Evolutionary conservation across 2,888 invertebrate genomes (phyloP).

Genomic region (Abrostola tripartita): DNA sequence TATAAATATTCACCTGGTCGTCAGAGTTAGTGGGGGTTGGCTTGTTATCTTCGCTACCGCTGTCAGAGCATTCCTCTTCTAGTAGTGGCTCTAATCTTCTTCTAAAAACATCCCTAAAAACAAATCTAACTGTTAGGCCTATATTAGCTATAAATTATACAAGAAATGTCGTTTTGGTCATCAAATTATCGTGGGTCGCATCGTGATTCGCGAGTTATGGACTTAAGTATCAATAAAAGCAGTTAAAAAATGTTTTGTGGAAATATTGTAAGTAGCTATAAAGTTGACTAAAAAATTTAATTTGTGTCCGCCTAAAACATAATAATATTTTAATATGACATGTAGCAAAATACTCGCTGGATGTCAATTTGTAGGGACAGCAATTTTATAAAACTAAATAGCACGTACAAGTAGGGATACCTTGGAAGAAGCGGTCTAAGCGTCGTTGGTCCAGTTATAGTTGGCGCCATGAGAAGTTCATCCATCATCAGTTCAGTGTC

Average conservation of each 20-base stretch:
- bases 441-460: slow-evolving; percentile 91
- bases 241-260: no score
- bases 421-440: slow-evolving; percentile 91
- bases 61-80: slow-evolving; percentile 94
- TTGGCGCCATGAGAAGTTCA: slow-evolving; percentile 93
- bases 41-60: slow-evolving; percentile 84
- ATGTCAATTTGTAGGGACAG: no score
- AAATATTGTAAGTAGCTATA: no score
- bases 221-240: no score
- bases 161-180: background rate
- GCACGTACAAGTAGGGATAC: slow-evolving; percentile 63
- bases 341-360: no score
- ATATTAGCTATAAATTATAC: slow-evolving; percentile 10
- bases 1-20: slow-evolving; percentile 85
- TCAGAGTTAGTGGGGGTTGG: slow-evolving; percentile 84
- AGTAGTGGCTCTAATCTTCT: slow-evolving; percentile 94
- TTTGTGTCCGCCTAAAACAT: no score
- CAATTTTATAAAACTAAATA: no score
- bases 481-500: slow-evolving; percentile 95
- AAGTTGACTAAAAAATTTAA: no score
- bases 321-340: no score
- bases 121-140: slow-evolving; percentile 31
- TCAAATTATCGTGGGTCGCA: background rate
- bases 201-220: no score
- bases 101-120: slow-evolving; percentile 87